Evolutionary conservation across 2,113 vertebrate species (phyloP), one percentile per base, ranked within the genome.

Genomic region (Neomonachus schauinslandi): DNA sequence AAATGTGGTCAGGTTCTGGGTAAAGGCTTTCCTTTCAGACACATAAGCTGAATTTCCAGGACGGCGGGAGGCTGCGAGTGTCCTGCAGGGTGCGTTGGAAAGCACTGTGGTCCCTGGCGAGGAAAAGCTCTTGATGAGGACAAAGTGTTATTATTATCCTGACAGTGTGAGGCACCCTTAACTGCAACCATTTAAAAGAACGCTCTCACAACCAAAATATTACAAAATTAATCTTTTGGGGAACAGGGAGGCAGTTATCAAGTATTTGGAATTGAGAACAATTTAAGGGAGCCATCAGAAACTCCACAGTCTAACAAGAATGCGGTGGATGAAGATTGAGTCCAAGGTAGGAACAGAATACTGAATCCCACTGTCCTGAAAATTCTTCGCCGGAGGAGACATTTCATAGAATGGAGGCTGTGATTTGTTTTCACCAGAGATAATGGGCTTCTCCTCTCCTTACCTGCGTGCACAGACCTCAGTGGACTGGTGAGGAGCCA

Each of bases 151-250:
- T 65, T 39, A 65, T 53, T 55, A 63, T 69, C 82, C 57, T 67
- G 82, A 92, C 39, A 79, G 13, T n/a, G 5, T 63, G 86, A 83
- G 39, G 49, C 19, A 10, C 21, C 74, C 39, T 65, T 74, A 31
- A 13, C 49, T 24, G 63, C 21, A 69, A 3, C 87, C 86, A 81
- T 65, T 79, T 49, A n/a, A 76, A 67, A 91, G 55, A 83, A 86
- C 0, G 11, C 7, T 67, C 65, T 76, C 39, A 22, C 57, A 80
- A 91, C 19, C 59, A 55, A 86, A 80, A 83, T 18, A 88, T 69
- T 51, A 65, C 39, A 61, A 61, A 96, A 55, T 63, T 91, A 74
- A 76, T 22, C 71, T 81, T 94, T 77, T 69, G n/a, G 49, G 95
- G 86, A 59, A 51, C 14, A 11, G 5, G 21, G n/a, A 82, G 36